Base-by-base conservation (phyloP, 2,113 vertebrate species). In the Pangasianodon gigas region DNA sequence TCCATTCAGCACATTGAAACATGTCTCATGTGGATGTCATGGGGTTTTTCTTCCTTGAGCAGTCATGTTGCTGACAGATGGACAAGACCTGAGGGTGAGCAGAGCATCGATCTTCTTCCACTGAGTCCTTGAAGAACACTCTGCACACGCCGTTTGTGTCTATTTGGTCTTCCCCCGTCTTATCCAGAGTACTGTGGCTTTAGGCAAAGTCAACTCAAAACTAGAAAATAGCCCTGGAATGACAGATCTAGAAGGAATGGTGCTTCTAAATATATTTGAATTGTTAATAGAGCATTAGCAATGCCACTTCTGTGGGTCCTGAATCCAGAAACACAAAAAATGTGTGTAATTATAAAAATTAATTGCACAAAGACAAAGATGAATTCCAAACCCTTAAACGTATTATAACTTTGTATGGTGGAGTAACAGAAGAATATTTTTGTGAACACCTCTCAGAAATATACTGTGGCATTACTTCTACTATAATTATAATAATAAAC, bases 21-120 rank as follows among this genome's bases (percentile, higher is more conserved):
- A 24, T 41, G 52, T 58, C 54, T 9, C 9, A 41, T 41, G 9
- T 41, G 32, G 51, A 52, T 21, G n/a, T 82, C 6, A 29, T 6
- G 77, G 51, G 8, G 51, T 8, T 81, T 37, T 29, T 32, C 26
- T 81, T 81, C 11, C 29, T 32, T 81, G 13, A 54, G 32, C 52
- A 10, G 80, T 56, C 32, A 44, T 84, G 37, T 62, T 62, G 10
- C 4, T 62, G 56, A 46, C 82, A 84, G 54, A 84, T 84, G 82
- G 56, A 84, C 11, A 13, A 58, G 54, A 83, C 81, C 81, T 26
- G 52, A 41, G 81, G 54, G 32, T 83, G 18, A 83, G 81, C 81
- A 83, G 21, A 44, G 58, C 82, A 46, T 46, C 24, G 10, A 18
- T 26, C 82, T 26, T 84, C 11, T 16, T 56, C 21, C 21, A 7